Base-by-base conservation (phyloP, 2,113 vertebrate genomes). In the Cyanistes caeruleus region DNA sequence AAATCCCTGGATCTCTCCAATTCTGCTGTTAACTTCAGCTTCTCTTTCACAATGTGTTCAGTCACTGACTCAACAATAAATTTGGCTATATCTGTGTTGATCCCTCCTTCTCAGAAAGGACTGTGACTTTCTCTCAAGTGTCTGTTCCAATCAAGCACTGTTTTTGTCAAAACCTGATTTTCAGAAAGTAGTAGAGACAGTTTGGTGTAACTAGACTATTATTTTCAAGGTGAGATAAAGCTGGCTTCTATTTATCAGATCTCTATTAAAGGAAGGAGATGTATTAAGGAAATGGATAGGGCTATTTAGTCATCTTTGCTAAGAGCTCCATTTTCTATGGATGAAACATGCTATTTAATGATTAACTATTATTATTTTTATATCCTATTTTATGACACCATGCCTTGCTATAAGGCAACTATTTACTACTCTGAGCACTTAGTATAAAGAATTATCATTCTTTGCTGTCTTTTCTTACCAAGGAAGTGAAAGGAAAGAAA, bases 331-430 rank as follows among this genome's bases (percentile, higher is more conserved):
- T 93, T 93, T 96, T 95, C 82, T 74, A 33, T 64, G 79, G 75
- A 93, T 53, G 55, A 65, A 92, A 86, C 35, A 25, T 58, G n/a
- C 69, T 91, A 68, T 75, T 89, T 78, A 96, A 94, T 92, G 79
- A 92, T 76, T 75, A 94, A 78, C 65, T 96, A 91, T 68, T 81
- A 92, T 80, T 94, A 82, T 91, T 93, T 90, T 93, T 87, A 84
- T 78, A 68, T 73, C 83, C 85, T 82, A 58, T 41, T 91, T 94
- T 93, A 95, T 90, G 83, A 84, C 64, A 86, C 52, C 13, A n/a
- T 25, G 23, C 87, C 87, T 84, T 79, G 46, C 81, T 93, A 87
- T 89, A 94, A 95, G 74, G 63, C 78, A 93, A 72, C 64, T 84
- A 84, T 90, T 91, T 92, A 93, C 89, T 90, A 87, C 30, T 87